Conservation (phyloP, 2,888 invertebrate genomes). For the Dicyrtoma fusca region DNA sequence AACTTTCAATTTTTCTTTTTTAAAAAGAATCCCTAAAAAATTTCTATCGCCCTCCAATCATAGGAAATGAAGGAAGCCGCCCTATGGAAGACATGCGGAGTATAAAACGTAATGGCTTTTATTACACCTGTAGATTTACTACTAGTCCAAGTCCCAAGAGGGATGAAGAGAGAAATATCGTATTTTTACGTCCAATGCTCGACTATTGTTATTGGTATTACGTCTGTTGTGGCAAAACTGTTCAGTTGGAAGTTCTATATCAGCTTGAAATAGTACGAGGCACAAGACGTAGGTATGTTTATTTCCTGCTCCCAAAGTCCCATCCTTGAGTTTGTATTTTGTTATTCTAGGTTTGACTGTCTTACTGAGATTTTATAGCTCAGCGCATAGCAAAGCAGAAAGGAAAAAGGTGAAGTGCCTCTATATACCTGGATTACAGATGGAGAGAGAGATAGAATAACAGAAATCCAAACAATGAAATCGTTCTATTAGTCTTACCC, state of each 20-base stretch:
- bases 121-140: slow-evolving; percentile 25
- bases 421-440: too few relatives aligned
- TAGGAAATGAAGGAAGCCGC: neutral
- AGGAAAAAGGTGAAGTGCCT: neutral
- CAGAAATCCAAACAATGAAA: too few relatives aligned
- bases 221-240: too few relatives aligned
- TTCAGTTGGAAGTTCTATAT: too few relatives aligned
- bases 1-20: too few relatives aligned
- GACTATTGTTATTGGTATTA: too few relatives aligned
- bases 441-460: too few relatives aligned
- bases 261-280: too few relatives aligned
- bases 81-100: neutral
- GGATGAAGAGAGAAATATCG: slow-evolving; percentile 1
- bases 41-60: neutral
- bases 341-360: neutral
- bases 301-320: neutral
- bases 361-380: slow-evolving; percentile 18
- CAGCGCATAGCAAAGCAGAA: neutral
- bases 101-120: neutral
- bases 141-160: neutral
- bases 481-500: too few relatives aligned
- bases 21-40: neutral
- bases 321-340: neutral
- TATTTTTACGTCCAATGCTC: too few relatives aligned
- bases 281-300: too few relatives aligned